Percentiles rank a stretch among this genome's conserved stretches.
Conservation (phyloP, 2,113 vertebrate species). For the Isichthys henryi region DNA sequence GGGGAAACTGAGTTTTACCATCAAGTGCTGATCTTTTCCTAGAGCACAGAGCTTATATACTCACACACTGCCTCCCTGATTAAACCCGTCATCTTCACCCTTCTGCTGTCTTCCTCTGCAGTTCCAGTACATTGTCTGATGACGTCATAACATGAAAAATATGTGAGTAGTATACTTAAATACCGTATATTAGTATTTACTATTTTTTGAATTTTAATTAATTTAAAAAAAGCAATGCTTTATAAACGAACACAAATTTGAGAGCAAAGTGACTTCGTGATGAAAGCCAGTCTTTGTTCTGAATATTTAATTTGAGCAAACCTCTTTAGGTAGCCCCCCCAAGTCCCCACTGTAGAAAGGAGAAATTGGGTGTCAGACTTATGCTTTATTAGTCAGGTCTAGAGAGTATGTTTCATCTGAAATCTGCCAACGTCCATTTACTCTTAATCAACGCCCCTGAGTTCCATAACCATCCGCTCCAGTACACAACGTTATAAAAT, state of each 20-base stretch:
- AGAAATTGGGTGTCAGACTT: background rate
- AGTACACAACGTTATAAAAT: background rate
- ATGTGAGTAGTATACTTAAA: background rate
- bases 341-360: background rate
- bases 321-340: background rate
- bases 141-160: background rate
- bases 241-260: background rate
- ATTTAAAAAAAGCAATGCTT: background rate
- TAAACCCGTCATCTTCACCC: background rate
- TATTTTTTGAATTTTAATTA: background rate
- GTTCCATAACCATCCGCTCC: background rate
- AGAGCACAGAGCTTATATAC: background rate
- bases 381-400: background rate
- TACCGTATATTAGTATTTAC: background rate
- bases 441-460: background rate
- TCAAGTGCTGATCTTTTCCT: background rate
- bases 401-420: background rate
- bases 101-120: background rate
- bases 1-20: background rate
- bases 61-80: background rate
- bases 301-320: background rate
- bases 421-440: constrained; percentile 2
- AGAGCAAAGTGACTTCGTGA: background rate
- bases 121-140: background rate
- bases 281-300: background rate